These are phyloP conservation scores for Harpalus rubripes DNA, from an alignment of 2,888 invertebrate genomes.

Conservation along the genomic window DNA sequence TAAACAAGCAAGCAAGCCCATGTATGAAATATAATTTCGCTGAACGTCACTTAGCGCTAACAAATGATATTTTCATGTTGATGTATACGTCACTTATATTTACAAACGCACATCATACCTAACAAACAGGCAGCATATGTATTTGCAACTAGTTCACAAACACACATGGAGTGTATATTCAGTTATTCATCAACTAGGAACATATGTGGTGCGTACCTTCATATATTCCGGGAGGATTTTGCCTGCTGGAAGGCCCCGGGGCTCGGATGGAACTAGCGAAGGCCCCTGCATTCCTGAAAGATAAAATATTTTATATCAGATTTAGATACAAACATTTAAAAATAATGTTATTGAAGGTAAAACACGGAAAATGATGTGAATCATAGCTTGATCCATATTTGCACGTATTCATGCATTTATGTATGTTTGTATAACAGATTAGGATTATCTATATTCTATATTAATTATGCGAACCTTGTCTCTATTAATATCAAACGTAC, in stretches of 20 bases:
- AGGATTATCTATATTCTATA: background rate
- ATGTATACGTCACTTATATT: conserved; percentile 39
- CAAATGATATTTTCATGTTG: conserved; percentile 32
- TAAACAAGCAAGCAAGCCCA: background rate
- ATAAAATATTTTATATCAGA: too few species aligned
- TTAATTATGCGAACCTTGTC: background rate
- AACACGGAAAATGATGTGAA: background rate
- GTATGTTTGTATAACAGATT: background rate
- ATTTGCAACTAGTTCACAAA: conserved; percentile 16
- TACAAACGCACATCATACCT: conserved; percentile 14
- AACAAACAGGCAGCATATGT: conserved; percentile 34
- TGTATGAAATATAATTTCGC: conserved; percentile 25
- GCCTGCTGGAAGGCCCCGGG: conserved; percentile 85
- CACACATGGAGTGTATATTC: background rate
- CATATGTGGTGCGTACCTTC: conserved; percentile 73
- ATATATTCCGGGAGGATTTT: conserved; percentile 85
- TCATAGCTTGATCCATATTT: conserved; percentile 60
- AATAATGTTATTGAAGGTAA: background rate
- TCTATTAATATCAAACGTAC: background rate
- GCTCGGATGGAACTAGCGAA: conserved; percentile 84
- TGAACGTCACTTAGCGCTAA: conserved; percentile 32
- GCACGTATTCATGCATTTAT: background rate
- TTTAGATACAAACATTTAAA: background rate
- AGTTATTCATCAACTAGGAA: conserved; percentile 11
- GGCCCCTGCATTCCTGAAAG: conserved; percentile 85